phyloP scores from a whole-genome alignment of 2,888 invertebrate genomes.

The Apoderus coryli region DNA sequence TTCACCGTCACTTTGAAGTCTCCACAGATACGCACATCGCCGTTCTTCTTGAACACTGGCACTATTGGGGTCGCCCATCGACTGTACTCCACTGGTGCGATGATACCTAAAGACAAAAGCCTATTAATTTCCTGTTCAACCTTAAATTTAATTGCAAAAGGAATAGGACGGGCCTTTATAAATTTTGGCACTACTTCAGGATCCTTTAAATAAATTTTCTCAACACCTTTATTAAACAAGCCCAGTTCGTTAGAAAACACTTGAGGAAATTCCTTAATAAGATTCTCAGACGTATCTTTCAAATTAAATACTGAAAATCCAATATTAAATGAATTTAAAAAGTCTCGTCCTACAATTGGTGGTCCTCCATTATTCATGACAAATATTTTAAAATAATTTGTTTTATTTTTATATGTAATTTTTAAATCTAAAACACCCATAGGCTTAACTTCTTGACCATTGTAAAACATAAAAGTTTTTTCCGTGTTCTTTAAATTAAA shows the following conservation, averaged over 20 bases:
- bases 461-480: too few species aligned
- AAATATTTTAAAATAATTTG: conserved; percentile 1
- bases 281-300: conserved; percentile 4
- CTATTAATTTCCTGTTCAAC: conserved; percentile 8
- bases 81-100: conserved; percentile 10
- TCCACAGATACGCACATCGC: conserved; percentile 12
- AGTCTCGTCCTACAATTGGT: conserved; percentile 10
- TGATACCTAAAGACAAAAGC: conserved; percentile 13
- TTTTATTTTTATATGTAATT: background rate
- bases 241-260: conserved; percentile 12
- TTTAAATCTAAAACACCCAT: conserved; percentile 1
- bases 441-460: background rate
- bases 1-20: conserved; percentile 20
- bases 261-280: conserved; percentile 7
- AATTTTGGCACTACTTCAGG: conserved; percentile 7
- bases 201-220: conserved; percentile 10
- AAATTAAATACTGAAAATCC: conserved; percentile 5
- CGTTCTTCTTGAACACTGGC: conserved; percentile 12
- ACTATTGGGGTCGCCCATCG: conserved; percentile 13
- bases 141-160: conserved; percentile 10
- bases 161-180: conserved; percentile 6
- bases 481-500: conserved; percentile 3
- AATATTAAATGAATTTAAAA: conserved; percentile 6
- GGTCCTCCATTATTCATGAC: conserved; percentile 5
- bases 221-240: too few species aligned